Evolutionary conservation across 2,797 vertebrate species (phyloP).

Genomic region (Pantherophis alleghaniensis): DNA sequence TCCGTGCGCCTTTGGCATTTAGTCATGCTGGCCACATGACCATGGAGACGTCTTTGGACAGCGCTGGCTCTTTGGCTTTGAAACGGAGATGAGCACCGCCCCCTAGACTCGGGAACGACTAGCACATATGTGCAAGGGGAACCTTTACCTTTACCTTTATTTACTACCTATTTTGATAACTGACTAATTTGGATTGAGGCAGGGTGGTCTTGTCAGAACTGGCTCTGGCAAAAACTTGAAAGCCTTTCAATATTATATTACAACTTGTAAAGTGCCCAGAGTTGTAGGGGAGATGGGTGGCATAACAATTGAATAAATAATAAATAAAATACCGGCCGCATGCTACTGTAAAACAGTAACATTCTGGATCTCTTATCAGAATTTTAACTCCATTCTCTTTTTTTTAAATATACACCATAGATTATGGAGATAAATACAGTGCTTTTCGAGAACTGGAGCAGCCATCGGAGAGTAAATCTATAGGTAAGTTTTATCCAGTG

Average conservation of each 20-base stretch:
- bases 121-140: too few species aligned
- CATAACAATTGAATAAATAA: not conserved
- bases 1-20: too few species aligned
- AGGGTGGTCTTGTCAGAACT: not conserved
- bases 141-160: too few species aligned
- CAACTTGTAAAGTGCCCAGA: not conserved
- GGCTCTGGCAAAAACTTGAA: not conserved
- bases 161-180: not conserved
- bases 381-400: conserved; percentile 27
- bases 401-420: conserved; percentile 61
- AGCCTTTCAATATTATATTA: not conserved
- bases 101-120: too few species aligned
- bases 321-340: not conserved
- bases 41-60: too few species aligned
- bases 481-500: conserved; percentile 74
- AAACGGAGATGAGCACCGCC: too few species aligned
- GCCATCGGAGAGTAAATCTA: conserved; percentile 84
- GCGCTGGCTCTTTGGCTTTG: too few species aligned
- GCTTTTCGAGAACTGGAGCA: conserved; percentile 92
- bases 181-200: not conserved
- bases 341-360: not conserved
- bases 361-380: not conserved
- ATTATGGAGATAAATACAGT: conserved; percentile 92
- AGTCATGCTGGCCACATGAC: too few species aligned
- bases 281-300: not conserved